Evolutionary conservation across 2,888 invertebrate species (phyloP).

Genomic region (Eremobia ochroleuca): DNA sequence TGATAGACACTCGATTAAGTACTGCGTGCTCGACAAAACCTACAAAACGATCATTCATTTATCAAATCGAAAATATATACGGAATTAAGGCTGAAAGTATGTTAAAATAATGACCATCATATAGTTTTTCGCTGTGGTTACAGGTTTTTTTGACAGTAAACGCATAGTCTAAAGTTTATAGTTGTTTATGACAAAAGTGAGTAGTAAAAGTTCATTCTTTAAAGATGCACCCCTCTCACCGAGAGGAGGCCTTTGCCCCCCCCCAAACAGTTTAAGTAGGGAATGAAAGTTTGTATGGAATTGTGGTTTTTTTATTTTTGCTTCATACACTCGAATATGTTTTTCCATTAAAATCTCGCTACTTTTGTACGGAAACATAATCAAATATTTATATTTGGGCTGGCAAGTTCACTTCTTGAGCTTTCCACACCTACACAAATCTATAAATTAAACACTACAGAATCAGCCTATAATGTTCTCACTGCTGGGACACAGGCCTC

Average conservation of each 20-base stretch:
- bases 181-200: background rate
- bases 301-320: background rate
- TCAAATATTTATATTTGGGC: background rate
- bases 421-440: background rate
- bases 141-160: background rate
- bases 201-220: background rate
- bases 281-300: background rate
- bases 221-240: background rate
- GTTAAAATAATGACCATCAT: background rate
- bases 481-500: too few species aligned
- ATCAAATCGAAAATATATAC: conserved; percentile 37
- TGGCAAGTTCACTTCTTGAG: background rate
- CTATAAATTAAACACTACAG: background rate
- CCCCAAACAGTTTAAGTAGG: background rate
- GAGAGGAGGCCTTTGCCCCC: background rate
- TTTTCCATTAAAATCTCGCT: background rate
- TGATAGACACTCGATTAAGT: conserved; percentile 68
- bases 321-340: background rate
- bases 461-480: too few species aligned
- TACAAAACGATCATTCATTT: conserved; percentile 50
- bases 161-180: background rate
- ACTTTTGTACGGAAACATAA: background rate
- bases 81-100: background rate
- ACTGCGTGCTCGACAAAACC: conserved; percentile 46
- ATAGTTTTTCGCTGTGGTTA: background rate